Evolutionary conservation across 2,797 vertebrate genomes (phyloP).

Genomic region (Telmatherina bonti): DNA sequence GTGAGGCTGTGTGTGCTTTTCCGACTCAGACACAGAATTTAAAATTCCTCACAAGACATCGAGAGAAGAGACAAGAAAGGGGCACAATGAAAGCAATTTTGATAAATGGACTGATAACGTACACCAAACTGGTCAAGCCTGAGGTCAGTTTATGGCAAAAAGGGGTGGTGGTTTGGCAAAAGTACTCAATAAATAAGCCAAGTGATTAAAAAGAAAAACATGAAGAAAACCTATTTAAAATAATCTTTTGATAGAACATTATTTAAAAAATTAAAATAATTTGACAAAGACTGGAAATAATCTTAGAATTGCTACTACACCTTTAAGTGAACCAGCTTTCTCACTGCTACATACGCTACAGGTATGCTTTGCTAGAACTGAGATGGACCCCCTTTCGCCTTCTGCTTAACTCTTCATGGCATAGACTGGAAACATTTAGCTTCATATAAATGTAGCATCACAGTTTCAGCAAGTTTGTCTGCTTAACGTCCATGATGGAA

Average conservation of each 20-base stretch:
- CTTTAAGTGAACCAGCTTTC: too few species aligned
- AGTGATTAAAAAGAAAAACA: background rate
- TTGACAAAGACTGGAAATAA: background rate
- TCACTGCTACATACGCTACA: too few species aligned
- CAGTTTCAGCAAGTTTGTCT: too few species aligned
- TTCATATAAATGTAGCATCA: too few species aligned
- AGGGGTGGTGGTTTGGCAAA: background rate
- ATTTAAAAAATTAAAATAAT: background rate
- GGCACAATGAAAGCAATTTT: conserved; percentile 40
- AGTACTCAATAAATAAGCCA: background rate
- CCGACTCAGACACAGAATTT: conserved; percentile 22
- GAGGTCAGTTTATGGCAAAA: background rate
- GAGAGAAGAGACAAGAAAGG: conserved; percentile 15
- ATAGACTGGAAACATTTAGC: too few species aligned
- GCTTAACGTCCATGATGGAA: background rate
- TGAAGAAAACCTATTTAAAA: too few species aligned
- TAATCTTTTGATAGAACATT: too few species aligned
- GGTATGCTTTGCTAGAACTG: too few species aligned
- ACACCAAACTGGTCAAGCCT: background rate
- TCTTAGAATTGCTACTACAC: too few species aligned
- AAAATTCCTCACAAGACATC: conserved; percentile 27
- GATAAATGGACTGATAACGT: conserved; percentile 60
- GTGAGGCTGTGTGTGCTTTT: conserved; percentile 42
- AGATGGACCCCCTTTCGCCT: too few species aligned
- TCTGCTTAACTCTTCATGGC: too few species aligned